Conservation (phyloP, 2,888 invertebrate genomes). For the Chromoteleia sp. region DNA sequence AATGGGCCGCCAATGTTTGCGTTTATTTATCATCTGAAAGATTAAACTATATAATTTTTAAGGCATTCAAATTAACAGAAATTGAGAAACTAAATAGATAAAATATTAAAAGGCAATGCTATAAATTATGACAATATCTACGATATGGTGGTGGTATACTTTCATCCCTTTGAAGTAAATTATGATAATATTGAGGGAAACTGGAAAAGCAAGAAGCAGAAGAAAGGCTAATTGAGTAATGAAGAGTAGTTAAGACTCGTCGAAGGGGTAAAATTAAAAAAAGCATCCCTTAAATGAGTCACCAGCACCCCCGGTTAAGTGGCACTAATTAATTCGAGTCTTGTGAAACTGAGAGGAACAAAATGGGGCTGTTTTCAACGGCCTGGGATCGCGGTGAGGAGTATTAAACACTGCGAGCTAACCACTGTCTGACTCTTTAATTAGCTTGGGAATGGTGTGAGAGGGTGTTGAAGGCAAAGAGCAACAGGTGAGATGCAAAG, state of each 20-base stretch:
- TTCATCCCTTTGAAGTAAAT: constrained; percentile 12
- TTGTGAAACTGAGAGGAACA: constrained; percentile 81
- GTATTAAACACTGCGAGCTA: constrained; percentile 82
- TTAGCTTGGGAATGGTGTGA: constrained; percentile 79
- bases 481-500: constrained; percentile 85
- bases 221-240: constrained; percentile 82
- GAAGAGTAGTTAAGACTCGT: constrained; percentile 79
- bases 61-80: no score
- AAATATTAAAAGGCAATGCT: not conserved
- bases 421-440: constrained; percentile 83
- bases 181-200: constrained; percentile 60
- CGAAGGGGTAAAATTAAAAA: constrained; percentile 81
- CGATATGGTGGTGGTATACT: constrained; percentile 1
- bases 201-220: constrained; percentile 61
- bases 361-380: constrained; percentile 71
- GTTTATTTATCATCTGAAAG: no score
- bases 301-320: constrained; percentile 71
- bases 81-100: no score
- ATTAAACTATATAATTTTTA: no score
- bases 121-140: constrained; percentile 6
- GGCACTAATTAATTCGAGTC: constrained; percentile 82
- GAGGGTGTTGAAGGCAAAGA: constrained; percentile 80
- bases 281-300: constrained; percentile 83
- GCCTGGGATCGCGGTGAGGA: constrained; percentile 72
- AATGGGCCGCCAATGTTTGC: no score